A percentile compares a stretch with the other conserved stretches of the same genome.
These are phyloP conservation scores for Rhabditoides inermis DNA, from an alignment of 2,888 invertebrate genomes.

Conservation along the genomic window DNA sequence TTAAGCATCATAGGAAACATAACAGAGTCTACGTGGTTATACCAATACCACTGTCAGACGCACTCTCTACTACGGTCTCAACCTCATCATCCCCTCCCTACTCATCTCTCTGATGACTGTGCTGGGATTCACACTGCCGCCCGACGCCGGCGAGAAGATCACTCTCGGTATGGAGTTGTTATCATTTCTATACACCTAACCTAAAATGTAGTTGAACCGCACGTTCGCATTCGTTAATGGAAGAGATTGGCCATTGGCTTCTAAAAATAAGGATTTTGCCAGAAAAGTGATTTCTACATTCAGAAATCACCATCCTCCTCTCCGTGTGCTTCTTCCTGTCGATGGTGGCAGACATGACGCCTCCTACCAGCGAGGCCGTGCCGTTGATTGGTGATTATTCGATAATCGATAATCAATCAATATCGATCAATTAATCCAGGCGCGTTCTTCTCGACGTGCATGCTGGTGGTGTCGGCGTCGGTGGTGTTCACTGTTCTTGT, in stretches of 20 bases:
- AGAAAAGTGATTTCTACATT: slow-evolving; percentile 1
- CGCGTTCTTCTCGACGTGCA: slow-evolving; percentile 40
- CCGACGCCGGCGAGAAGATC: slow-evolving; percentile 96
- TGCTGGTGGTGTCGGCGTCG: slow-evolving; percentile 39
- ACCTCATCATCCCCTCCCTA: slow-evolving; percentile 95
- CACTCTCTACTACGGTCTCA: slow-evolving; percentile 93
- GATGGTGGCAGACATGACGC: slow-evolving; percentile 93
- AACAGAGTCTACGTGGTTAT: no score
- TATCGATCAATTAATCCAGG: slow-evolving; percentile 12
- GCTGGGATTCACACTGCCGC: slow-evolving; percentile 91
- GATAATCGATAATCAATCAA: neutral
- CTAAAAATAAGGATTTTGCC: no score
- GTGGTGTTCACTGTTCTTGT: slow-evolving; percentile 40
- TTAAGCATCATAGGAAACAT: no score
- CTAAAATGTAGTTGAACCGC: neutral
- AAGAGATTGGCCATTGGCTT: no score
- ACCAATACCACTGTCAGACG: no score
- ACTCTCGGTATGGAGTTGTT: slow-evolving; percentile 70
- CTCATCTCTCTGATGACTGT: slow-evolving; percentile 97
- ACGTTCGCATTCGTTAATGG: no score
- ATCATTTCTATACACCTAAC: neutral
- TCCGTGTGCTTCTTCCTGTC: slow-evolving; percentile 95
- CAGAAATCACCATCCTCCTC: slow-evolving; percentile 58
- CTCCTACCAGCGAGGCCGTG: slow-evolving; percentile 56
- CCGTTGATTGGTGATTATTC: slow-evolving; percentile 30